Conservation (phyloP, 1,140 invertebrate species). For the Caenorhabditis briggsae region DNA sequence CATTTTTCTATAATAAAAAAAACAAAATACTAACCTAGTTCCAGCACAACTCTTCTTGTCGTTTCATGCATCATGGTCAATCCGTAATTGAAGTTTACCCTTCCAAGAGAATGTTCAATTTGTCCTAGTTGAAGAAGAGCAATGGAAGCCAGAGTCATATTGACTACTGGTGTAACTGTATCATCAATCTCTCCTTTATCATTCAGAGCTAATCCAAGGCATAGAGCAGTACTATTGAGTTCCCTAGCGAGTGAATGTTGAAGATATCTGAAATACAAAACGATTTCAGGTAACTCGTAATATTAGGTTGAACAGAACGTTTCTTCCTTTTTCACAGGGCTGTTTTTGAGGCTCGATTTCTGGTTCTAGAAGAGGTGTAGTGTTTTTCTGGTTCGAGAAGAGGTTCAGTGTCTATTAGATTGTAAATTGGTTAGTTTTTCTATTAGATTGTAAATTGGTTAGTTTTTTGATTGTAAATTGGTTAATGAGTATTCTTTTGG, state of each 20-base stretch:
- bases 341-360: no score
- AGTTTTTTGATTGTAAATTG: no score
- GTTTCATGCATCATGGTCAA: constrained; percentile 49
- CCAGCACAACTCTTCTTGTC: constrained; percentile 22
- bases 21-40: neutral
- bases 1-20: neutral
- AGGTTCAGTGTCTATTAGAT: no score
- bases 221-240: constrained; percentile 54
- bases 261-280: constrained; percentile 31
- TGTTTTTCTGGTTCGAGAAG: no score
- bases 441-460: no score
- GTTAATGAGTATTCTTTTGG: no score
- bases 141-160: constrained; percentile 33
- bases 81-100: constrained; percentile 43
- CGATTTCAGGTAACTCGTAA: neutral
- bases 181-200: constrained; percentile 55
- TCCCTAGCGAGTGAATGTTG: constrained; percentile 45
- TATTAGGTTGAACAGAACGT: no score
- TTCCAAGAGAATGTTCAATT: constrained; percentile 6
- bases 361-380: no score
- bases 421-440: no score
- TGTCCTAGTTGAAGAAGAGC: constrained; percentile 38
- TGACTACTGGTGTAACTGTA: neutral
- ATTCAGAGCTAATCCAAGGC: constrained; percentile 34
- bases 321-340: no score